Percentiles rank a stretch among this genome's conserved stretches.
phyloP scores from a whole-genome alignment of 1,140 invertebrate genomes.

The Drosophila repleta region DNA sequence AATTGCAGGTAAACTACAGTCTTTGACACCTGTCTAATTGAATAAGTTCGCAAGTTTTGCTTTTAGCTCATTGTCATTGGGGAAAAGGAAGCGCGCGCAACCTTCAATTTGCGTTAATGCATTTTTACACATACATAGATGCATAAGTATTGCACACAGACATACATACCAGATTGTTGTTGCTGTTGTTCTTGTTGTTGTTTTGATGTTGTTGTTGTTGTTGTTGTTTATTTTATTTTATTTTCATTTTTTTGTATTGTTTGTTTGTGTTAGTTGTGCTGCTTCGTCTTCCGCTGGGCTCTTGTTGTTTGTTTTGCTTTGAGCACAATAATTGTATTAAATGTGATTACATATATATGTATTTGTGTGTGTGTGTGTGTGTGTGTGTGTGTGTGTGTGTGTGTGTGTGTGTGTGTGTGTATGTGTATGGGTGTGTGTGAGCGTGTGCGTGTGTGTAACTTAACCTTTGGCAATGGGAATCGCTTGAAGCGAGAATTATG shows the following conservation, averaged over 20 bases:
- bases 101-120: conserved; percentile 27
- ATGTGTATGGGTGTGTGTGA: too few relatives aligned
- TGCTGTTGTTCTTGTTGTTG: too few relatives aligned
- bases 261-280: conserved; percentile 9
- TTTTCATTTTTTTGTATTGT: neutral
- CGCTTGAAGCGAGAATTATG: conserved; percentile 11
- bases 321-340: conserved; percentile 27
- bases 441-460: neutral
- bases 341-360: conserved; percentile 13
- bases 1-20: neutral
- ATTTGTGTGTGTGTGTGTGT: neutral
- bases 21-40: neutral
- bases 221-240: too few relatives aligned
- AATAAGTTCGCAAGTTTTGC: neutral
- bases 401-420: too few relatives aligned
- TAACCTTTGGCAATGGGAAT: conserved; percentile 28
- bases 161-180: conserved; percentile 15
- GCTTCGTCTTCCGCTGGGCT: neutral
- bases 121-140: conserved; percentile 2
- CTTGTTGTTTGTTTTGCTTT: conserved; percentile 6
- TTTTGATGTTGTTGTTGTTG: too few relatives aligned
- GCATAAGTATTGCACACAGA: conserved; percentile 4
- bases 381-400: too few relatives aligned
- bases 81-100: neutral
- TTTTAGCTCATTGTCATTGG: conserved; percentile 19